phyloP scores from a whole-genome alignment of 2,113 vertebrate species.

The Rousettus leschenaultii region DNA sequence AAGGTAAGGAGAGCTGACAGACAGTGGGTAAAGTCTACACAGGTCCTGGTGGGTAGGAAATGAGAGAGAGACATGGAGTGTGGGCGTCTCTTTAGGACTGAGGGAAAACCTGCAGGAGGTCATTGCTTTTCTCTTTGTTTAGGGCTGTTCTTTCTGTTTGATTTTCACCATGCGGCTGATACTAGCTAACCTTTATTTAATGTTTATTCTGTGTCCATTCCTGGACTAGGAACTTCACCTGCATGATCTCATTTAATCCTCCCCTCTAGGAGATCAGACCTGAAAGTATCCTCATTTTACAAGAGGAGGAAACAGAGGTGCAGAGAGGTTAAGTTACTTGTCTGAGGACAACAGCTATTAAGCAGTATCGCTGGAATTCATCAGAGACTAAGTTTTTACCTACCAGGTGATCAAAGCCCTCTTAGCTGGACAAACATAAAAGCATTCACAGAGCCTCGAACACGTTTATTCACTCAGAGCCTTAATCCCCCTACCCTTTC shows the following conservation, averaged over 20 bases:
- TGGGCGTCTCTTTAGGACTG: too few species aligned
- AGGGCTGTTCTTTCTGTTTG: background rate
- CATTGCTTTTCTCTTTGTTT: background rate
- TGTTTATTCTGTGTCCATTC: background rate
- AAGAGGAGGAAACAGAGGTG: background rate
- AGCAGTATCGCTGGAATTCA: background rate
- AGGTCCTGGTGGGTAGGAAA: background rate
- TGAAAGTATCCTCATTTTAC: background rate
- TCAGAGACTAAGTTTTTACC: background rate
- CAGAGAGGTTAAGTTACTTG: background rate
- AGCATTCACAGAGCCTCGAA: background rate
- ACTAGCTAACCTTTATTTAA: background rate
- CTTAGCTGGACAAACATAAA: background rate
- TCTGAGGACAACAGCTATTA: background rate
- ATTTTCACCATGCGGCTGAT: background rate
- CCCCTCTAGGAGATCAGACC: background rate
- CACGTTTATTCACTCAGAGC: background rate
- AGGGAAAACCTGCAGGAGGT: background rate
- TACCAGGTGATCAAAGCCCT: background rate
- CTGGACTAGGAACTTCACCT: background rate
- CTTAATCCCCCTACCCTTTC: background rate
- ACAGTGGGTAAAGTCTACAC: background rate
- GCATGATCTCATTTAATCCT: background rate
- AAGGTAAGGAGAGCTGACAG: background rate
- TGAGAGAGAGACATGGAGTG: background rate